These are phyloP conservation scores for Leptodactylus fallax DNA, from an alignment of 2,797 vertebrate species.

Conservation along the genomic window DNA sequence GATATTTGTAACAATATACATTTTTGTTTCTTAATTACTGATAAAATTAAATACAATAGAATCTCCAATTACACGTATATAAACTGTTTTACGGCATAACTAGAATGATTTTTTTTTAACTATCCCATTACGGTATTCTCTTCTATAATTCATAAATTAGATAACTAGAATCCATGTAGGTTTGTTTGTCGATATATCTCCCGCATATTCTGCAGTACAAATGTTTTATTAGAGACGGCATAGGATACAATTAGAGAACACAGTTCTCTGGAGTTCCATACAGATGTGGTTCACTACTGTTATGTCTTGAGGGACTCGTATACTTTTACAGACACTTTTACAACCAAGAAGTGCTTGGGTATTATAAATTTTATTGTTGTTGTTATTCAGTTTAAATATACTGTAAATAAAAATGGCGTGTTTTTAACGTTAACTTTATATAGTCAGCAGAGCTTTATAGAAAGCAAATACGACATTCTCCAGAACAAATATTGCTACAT, in stretches of 20 bases:
- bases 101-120: not conserved
- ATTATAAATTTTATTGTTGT: constrained; percentile 62
- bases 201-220: constrained; percentile 20
- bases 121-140: not conserved
- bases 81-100: too few relatives aligned
- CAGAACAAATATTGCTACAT: not conserved
- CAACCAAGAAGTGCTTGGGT: constrained; percentile 54
- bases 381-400: constrained; percentile 64
- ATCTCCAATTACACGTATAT: too few relatives aligned
- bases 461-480: not conserved
- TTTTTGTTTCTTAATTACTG: too few relatives aligned
- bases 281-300: constrained; percentile 56
- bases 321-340: constrained; percentile 64
- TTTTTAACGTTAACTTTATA: constrained; percentile 58
- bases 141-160: constrained; percentile 18
- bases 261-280: constrained; percentile 35
- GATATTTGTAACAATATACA: too few relatives aligned
- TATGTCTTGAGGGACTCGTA: constrained; percentile 60
- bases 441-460: constrained; percentile 22
- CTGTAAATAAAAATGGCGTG: constrained; percentile 59
- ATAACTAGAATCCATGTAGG: not conserved
- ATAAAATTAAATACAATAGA: too few relatives aligned
- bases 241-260: constrained; percentile 49
- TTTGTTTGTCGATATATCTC: constrained; percentile 31
- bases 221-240: constrained; percentile 48